These are phyloP conservation scores for Bujurquina vittata DNA, from an alignment of 2,113 vertebrate species.

Conservation along the genomic window DNA sequence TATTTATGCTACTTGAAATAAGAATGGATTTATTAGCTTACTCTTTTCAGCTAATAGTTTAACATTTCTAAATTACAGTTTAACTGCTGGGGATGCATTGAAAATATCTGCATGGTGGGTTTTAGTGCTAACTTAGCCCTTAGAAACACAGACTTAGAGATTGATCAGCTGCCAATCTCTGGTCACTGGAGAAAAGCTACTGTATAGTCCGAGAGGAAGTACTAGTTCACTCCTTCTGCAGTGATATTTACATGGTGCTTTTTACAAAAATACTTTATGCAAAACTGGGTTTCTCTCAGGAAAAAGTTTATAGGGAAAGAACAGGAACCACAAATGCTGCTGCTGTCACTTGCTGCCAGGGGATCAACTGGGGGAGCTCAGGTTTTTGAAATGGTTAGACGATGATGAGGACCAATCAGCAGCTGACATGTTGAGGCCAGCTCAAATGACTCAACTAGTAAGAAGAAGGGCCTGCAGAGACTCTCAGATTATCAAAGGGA, in stretches of 20 bases:
- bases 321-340: no score
- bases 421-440: not conserved
- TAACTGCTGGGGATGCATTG: not conserved
- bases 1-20: not conserved
- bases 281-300: no score
- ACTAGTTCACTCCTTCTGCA: no score
- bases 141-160: not conserved
- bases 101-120: not conserved
- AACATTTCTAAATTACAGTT: not conserved
- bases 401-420: no score
- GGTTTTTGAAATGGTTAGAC: no score
- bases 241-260: no score
- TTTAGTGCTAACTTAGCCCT: not conserved
- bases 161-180: not conserved
- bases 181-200: not conserved
- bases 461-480: not conserved
- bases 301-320: no score
- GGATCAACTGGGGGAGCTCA: no score
- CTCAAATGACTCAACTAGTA: not conserved
- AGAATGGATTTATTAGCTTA: not conserved
- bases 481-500: not conserved
- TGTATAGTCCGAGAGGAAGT: not conserved
- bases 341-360: no score
- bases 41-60: not conserved
- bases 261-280: no score